These are phyloP conservation scores for Gryllus longicercus DNA, from an alignment of 2,888 invertebrate genomes.

Conservation along the genomic window DNA sequence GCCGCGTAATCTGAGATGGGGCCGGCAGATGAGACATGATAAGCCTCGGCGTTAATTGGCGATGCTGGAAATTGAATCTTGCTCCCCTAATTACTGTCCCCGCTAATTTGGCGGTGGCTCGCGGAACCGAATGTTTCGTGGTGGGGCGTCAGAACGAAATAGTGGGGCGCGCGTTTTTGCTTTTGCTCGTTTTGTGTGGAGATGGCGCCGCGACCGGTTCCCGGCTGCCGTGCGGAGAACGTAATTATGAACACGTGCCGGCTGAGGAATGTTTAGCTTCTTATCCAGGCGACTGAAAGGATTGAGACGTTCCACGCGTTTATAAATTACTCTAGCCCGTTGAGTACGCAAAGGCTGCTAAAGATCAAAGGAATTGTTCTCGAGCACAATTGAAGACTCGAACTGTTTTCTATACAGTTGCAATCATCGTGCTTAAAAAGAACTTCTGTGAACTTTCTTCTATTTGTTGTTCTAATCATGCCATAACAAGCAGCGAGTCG, in stretches of 20 bases:
- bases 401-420: slow-evolving; percentile 2
- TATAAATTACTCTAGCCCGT: not conserved
- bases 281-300: not conserved
- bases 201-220: too few relatives aligned
- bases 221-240: not conserved
- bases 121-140: not conserved
- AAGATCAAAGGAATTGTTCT: not conserved
- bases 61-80: not conserved
- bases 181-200: too few relatives aligned
- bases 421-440: not conserved
- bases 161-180: not conserved
- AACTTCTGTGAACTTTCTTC: not conserved
- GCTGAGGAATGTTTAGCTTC: not conserved
- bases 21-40: not conserved
- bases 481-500: slow-evolving; percentile 1
- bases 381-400: not conserved
- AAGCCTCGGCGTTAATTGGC: slow-evolving; percentile 7
- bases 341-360: not conserved
- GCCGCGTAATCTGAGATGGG: not conserved
- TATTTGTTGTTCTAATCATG: slow-evolving; percentile 10
- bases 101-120: not conserved
- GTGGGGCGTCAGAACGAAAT: not conserved
- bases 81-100: not conserved
- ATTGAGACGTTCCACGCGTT: not conserved
- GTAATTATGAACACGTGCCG: not conserved